These are phyloP conservation scores for Beris chalybata DNA, from an alignment of 2,888 invertebrate genomes.

Conservation along the genomic window DNA sequence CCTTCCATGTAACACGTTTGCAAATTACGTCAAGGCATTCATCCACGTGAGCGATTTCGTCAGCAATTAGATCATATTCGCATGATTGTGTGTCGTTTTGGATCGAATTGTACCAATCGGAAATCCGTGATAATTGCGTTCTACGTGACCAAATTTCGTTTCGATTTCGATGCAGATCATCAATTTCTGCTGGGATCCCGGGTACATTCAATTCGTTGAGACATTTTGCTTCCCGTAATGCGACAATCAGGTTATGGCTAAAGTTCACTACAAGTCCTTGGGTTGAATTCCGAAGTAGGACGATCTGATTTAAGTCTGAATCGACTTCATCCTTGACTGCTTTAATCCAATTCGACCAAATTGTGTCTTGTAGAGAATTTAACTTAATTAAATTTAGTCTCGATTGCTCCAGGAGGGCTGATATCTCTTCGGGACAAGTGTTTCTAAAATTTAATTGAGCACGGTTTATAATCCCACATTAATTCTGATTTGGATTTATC, in stretches of 20 bases:
- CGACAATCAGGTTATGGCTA: slow-evolving; percentile 30
- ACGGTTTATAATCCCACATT: too few relatives aligned
- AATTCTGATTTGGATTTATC: too few relatives aligned
- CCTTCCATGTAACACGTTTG: slow-evolving; percentile 75
- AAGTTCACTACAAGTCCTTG: slow-evolving; percentile 33
- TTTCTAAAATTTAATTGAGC: background rate
- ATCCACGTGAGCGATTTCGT: slow-evolving; percentile 77
- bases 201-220: slow-evolving; percentile 43
- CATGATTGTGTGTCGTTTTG: slow-evolving; percentile 69
- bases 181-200: slow-evolving; percentile 43
- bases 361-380: slow-evolving; percentile 56
- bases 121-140: slow-evolving; percentile 62
- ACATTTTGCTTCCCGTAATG: slow-evolving; percentile 38
- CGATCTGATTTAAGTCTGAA: slow-evolving; percentile 41
- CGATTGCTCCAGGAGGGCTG: slow-evolving; percentile 47
- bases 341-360: slow-evolving; percentile 59
- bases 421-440: background rate
- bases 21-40: slow-evolving; percentile 68
- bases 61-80: slow-evolving; percentile 76
- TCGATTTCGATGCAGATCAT: slow-evolving; percentile 46
- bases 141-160: slow-evolving; percentile 50
- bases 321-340: slow-evolving; percentile 47
- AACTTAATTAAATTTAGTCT: slow-evolving; percentile 55
- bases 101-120: slow-evolving; percentile 82
- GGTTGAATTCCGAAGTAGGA: slow-evolving; percentile 1